Evolutionary conservation across 2,888 invertebrate genomes (phyloP), one percentile per base, ranked within the genome.

Genomic region (Trichogramma evanescens): DNA sequence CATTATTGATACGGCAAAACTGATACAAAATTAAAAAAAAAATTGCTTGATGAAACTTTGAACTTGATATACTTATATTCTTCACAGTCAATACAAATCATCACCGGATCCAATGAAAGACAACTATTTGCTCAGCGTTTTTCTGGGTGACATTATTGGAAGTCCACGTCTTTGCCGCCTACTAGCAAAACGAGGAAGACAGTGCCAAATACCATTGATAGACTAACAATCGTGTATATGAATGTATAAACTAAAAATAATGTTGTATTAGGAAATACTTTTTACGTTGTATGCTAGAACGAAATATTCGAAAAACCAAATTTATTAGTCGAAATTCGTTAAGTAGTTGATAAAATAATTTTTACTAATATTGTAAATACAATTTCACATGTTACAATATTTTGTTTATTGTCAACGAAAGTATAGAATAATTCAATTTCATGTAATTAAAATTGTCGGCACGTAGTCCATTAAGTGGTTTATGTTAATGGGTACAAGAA

Each of bases 101-200:
- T 89, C 89, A 54, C 84, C 88, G 45, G 86, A 87, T 64, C 70
- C 67, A 56, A 72, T 72, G 73, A 80, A 91, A 77, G 89, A 92
- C 80, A 88, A 88, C 79, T 92, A 91, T 78, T 81, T 93, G 45
- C 84, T 92, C 66, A 92, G 91, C 74, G 89, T 92, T 64, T 92
- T 92, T 79, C 81, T 93, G 61, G 92, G 92, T 41, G 90, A 93
- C 79, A 90, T 91, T 72, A 86, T 92, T 63, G 89, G 88, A 13
- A 91, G 91, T 59, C 87, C 89, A 9, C 85, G 83, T 68, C 83
- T 93, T 58, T 93, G 92, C 77, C 88, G 87, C 73, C 89, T 89
- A 75, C 82, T 92, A 69, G 88, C 87, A 63, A 91, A 91, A 75
- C 81, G 86, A 71, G 84, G 87, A 72, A 70, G 80, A 66, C 79